Evolutionary conservation across 2,888 invertebrate species (phyloP), one percentile per base, ranked within the genome.

Genomic region (Portevinia maculata): DNA sequence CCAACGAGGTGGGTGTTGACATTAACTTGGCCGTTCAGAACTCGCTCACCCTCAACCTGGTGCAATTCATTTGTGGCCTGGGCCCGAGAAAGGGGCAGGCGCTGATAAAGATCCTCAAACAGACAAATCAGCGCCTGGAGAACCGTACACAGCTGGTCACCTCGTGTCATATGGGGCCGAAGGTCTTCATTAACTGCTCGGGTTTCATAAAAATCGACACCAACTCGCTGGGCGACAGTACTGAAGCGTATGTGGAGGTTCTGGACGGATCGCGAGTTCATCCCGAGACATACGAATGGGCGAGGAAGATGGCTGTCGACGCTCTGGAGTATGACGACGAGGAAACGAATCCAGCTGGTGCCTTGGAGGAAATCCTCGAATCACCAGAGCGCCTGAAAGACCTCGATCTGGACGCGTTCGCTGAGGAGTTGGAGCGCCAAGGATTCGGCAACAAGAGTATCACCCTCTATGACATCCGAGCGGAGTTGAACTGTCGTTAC

Each of bases 281-380:
- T 91, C 99, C 99, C 0, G 99, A 99, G 92, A 98, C 99, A 0
- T 99, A 99, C 90, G 99, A 99, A 88, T 99, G 99, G 99, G 99
- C 99, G 0, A 92, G 99, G 41, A 99, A 99, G 91, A 99, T 99
- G 99, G 99, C 99, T 0, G 98, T 99, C 0, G 99, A 99, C 91
- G 99, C 99, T 0, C 91, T 99, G 52, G 99, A 99, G 87, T 98
- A 99, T 87, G 99, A 99, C 88, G 99, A 99, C 88, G 98, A 98
- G 89, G 98, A 98, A 86, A 96, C 96, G 0, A 98, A 98, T 91
- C 98, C 99, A 0, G 98, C 99, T 0, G 98, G 98, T 0, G 99
- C 99, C 11, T 91, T 99, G 24, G 99, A 99, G 90, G 99, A 99
- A 90, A 99, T 99, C 88, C 92, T 99, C 0, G 98, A 99, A 90